phyloP scores from a whole-genome alignment of 2,113 vertebrate genomes.

The Corvus moneduloides region DNA sequence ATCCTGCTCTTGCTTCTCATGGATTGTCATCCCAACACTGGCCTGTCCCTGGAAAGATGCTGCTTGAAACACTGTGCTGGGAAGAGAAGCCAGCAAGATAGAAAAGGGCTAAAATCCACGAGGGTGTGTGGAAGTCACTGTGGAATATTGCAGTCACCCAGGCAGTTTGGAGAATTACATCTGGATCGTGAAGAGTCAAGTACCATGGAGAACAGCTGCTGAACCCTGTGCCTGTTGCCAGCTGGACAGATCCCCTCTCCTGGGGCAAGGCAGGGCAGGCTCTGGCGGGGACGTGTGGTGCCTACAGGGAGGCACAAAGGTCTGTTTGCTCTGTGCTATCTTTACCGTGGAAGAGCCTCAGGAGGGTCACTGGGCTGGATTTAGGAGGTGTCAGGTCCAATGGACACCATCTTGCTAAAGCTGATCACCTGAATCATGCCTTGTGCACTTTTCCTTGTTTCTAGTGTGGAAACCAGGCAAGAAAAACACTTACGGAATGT shows the following conservation, averaged over 20 bases:
- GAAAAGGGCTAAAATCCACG: neutral
- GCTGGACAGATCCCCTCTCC: neutral
- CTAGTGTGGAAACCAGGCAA: neutral
- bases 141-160: accelerated
- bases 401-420: neutral
- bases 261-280: neutral
- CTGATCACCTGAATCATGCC: neutral
- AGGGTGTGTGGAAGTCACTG: neutral
- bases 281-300: accelerated
- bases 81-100: neutral
- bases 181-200: neutral
- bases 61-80: neutral
- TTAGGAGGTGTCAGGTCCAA: neutral
- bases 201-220: neutral
- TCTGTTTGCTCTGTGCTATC: neutral
- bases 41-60: neutral
- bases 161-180: neutral
- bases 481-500: neutral
- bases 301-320: accelerated
- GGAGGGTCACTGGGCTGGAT: neutral
- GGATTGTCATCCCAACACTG: neutral
- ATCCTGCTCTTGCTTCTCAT: neutral
- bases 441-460: neutral
- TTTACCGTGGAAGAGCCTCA: neutral
- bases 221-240: neutral